Base-by-base conservation (phyloP, 2,113 vertebrate genomes). In the Colinus virginianus region DNA sequence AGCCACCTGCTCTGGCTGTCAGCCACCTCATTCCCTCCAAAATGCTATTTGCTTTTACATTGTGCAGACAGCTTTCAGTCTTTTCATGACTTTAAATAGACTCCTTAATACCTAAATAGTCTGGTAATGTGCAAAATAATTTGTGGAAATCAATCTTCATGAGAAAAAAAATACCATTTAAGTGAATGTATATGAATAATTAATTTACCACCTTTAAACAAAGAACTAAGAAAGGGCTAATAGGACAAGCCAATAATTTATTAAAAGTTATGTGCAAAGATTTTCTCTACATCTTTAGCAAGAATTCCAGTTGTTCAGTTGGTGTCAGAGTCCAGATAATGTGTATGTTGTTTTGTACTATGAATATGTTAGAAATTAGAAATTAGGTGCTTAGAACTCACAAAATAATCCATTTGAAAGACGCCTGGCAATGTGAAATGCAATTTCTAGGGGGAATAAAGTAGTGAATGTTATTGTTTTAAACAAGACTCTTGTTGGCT, bases 281-380 rank as follows among this genome's bases (percentile, higher is more conserved):
- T 89, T 77, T 85, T 88, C 62, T 36, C 59, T 70, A n/a, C 13
- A 74, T 26, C 32, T 83, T 68, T 28, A 71, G 26, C 74, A 85
- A 70, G 59, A 91, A 90, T 89, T 90, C 51, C 56, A 84, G 17
- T 91, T 92, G 42, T 91, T 93, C 67, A 75, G 55, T 69, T 95
- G 87, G 66, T 94, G 91, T 70, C 87, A 93, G 34, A 83, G 53
- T 80, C 45, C 46, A 86, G 75, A 69, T 3, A 69, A 46, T 87
- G 14, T 84, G 76, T 86, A 86, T 93, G 75, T 84, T 92, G 51
- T 53, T 93, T 89, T 92, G 80, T 88, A 51, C 55, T 75, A 74
- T 74, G 76, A 93, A 70, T 68, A 80, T 71, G 77, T 93, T 84
- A 93, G 93, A 96, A 94, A 93, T 97, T 96, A 93, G 88, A 92